Evolutionary conservation across 1,140 invertebrate genomes (phyloP).

Genomic region (Reticulitermes speratus): DNA sequence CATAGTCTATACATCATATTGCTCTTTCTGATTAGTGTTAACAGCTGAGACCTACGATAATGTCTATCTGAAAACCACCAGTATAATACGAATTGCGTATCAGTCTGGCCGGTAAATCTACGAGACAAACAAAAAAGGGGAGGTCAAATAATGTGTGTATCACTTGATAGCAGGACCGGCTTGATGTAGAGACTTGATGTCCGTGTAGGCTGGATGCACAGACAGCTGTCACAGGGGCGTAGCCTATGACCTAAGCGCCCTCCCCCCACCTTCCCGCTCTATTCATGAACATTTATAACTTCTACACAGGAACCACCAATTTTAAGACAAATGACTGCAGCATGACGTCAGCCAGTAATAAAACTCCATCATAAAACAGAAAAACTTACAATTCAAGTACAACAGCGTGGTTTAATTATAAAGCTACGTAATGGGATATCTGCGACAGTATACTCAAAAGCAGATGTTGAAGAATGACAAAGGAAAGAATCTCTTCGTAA

Average conservation of each 20-base stretch:
- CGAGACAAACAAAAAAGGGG: no score
- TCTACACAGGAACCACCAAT: conserved; percentile 4
- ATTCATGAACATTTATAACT: background rate
- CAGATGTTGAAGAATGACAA: background rate
- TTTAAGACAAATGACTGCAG: conserved; percentile 3
- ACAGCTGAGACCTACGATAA: no score
- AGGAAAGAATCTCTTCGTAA: background rate
- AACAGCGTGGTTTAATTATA: background rate
- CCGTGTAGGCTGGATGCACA: background rate
- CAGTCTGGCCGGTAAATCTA: no score
- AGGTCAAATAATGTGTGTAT: no score
- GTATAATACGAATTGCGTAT: no score
- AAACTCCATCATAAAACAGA: background rate
- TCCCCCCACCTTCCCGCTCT: background rate
- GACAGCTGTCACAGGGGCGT: background rate
- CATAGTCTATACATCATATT: no score
- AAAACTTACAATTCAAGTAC: background rate
- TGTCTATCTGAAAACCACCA: no score
- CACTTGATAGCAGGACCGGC: no score
- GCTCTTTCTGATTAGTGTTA: no score
- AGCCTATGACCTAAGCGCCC: background rate
- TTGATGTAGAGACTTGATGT: background rate
- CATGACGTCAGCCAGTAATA: background rate
- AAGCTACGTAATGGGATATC: background rate
- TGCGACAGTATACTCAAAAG: background rate